A percentile compares a stretch with the other conserved stretches of the same genome.
Evolutionary conservation across 2,113 vertebrate species (phyloP).

Genomic region (Verasper variegatus): DNA sequence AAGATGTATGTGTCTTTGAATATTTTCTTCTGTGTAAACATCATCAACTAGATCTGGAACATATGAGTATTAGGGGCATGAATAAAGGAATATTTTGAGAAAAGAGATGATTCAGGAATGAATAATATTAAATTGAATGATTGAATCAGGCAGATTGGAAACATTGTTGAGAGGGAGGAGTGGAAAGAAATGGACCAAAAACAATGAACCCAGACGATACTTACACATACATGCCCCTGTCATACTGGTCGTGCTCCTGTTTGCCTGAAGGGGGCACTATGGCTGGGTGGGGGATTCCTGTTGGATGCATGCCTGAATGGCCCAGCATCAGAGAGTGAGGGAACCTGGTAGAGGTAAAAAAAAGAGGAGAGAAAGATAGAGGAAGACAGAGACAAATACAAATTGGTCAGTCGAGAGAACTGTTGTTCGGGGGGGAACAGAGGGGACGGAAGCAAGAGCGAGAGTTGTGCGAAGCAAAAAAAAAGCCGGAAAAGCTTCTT

Average conservation of each 20-base stretch:
- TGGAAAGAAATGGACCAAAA: not conserved
- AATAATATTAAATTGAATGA: too few relatives aligned
- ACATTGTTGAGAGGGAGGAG: not conserved
- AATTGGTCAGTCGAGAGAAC: not conserved
- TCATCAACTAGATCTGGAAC: too few relatives aligned
- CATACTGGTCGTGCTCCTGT: slow-evolving; percentile 93
- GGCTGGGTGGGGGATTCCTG: slow-evolving; percentile 95
- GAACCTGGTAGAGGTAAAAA: slow-evolving; percentile 85
- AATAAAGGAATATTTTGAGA: too few relatives aligned
- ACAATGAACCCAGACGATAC: slow-evolving; percentile 32
- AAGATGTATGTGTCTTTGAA: not conserved
- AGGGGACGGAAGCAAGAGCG: slow-evolving; percentile 35
- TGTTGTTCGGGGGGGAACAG: too few relatives aligned
- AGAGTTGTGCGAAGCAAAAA: slow-evolving; percentile 36
- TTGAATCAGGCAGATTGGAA: not conserved
- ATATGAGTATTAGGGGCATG: too few relatives aligned
- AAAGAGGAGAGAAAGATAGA: not conserved
- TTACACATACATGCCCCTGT: slow-evolving; percentile 89
- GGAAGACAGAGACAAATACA: not conserved
- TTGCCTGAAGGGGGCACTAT: slow-evolving; percentile 95
- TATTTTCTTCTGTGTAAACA: too few relatives aligned
- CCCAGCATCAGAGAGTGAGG: slow-evolving; percentile 95
- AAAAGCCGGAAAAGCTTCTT: slow-evolving; percentile 44
- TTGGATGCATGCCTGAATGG: slow-evolving; percentile 91
- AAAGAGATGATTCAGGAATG: too few relatives aligned